Evolutionary conservation across 2,113 vertebrate genomes (phyloP).

Genomic region (Amblyornis subalaris): DNA sequence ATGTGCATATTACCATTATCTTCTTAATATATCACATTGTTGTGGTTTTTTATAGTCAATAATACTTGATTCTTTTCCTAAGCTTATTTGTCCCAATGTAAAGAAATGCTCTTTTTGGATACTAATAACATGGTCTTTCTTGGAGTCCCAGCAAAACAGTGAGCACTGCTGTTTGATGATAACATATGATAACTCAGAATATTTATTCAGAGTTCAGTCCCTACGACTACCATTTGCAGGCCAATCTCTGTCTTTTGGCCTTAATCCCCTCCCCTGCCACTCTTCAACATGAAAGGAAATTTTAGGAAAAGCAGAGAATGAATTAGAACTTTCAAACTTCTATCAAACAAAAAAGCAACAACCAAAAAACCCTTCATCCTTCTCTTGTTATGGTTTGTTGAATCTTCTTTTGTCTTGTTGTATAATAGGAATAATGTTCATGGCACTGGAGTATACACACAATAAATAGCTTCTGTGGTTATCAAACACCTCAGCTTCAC

Average conservation of each 20-base stretch:
- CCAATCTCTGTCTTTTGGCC: not conserved
- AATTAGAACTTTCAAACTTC: constrained; percentile 61
- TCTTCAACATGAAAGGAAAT: not conserved
- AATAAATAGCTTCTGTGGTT: constrained; percentile 70
- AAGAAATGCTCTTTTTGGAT: not conserved
- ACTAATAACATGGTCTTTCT: not conserved
- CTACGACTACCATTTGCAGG: not conserved
- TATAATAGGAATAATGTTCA: constrained; percentile 73
- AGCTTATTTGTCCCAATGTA: not conserved
- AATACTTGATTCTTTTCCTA: not conserved
- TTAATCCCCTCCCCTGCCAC: not conserved
- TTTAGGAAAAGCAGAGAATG: constrained; percentile 15
- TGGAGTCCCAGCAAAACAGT: not conserved
- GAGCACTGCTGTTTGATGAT: not conserved
- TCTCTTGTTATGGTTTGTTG: constrained; percentile 68
- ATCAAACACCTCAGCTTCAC: constrained; percentile 73
- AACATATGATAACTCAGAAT: not conserved
- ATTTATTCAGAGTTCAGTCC: not conserved
- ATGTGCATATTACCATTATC: not conserved
- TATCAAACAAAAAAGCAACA: constrained; percentile 22
- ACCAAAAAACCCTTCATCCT: constrained; percentile 39
- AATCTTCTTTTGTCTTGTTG: constrained; percentile 70
- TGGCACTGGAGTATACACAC: constrained; percentile 72
- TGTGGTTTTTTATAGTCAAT: not conserved
- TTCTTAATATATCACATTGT: not conserved